Conservation (phyloP, 2,888 invertebrate species). For the Aporophyla nigra region DNA sequence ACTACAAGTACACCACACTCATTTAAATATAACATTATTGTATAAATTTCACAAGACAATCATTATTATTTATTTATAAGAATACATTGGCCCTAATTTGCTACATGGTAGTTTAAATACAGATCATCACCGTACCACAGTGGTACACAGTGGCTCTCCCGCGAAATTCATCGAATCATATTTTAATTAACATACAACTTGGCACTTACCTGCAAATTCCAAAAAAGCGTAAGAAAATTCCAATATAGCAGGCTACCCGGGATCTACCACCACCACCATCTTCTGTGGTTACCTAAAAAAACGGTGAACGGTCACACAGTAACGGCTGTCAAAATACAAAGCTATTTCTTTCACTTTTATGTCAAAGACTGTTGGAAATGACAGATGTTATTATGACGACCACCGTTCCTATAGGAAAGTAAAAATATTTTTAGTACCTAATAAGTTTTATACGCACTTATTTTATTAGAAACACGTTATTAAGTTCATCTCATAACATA, state of each 20-base stretch:
- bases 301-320: background rate
- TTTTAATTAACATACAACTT: too few species aligned
- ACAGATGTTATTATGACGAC: too few species aligned
- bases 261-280: too few species aligned
- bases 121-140: background rate
- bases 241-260: too few species aligned
- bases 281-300: background rate
- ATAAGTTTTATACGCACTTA: background rate
- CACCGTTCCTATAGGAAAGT: background rate
- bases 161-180: too few species aligned
- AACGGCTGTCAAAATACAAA: background rate
- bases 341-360: background rate
- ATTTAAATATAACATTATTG: background rate
- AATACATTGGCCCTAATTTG: conserved; percentile 9
- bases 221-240: too few species aligned
- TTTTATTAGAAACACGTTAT: background rate
- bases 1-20: conserved; percentile 5
- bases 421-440: background rate
- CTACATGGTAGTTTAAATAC: conserved; percentile 25
- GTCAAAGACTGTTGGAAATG: background rate
- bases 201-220: too few species aligned
- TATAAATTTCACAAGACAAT: conserved; percentile 1
- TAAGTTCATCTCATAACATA: background rate
- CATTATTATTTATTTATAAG: background rate
- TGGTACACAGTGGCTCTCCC: too few species aligned